phyloP scores from a whole-genome alignment of 2,888 invertebrate species.

The Drosophila melanosoma region DNA sequence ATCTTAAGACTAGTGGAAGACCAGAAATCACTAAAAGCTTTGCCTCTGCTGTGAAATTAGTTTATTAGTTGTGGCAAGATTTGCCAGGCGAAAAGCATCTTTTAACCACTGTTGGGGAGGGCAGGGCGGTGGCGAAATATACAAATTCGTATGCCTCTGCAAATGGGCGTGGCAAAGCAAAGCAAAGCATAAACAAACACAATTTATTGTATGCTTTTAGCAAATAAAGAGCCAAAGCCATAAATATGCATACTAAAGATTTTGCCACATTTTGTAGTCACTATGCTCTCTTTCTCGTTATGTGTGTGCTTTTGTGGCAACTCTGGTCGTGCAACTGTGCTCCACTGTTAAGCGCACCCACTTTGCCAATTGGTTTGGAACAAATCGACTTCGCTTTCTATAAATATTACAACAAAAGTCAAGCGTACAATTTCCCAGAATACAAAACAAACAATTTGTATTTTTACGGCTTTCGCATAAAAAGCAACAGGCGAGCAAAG shows the following conservation, averaged over 20 bases:
- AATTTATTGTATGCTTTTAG: slow-evolving; percentile 56
- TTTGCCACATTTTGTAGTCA: slow-evolving; percentile 30
- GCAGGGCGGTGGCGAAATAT: background rate
- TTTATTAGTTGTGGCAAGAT: slow-evolving; percentile 36
- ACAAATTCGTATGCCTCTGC: background rate
- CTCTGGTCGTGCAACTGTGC: slow-evolving; percentile 12
- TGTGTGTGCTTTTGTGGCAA: slow-evolving; percentile 22
- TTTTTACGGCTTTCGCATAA: slow-evolving; percentile 43
- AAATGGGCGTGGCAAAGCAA: slow-evolving; percentile 35
- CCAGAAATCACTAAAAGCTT: slow-evolving; percentile 14
- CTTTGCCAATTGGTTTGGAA: slow-evolving; percentile 48
- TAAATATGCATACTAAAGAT: slow-evolving; percentile 66
- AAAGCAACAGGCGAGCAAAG: slow-evolving; percentile 42
- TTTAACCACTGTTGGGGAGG: background rate
- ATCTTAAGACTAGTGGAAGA: slow-evolving; percentile 38
- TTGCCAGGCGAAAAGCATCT: slow-evolving; percentile 5
- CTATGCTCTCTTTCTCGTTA: background rate
- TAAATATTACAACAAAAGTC: slow-evolving; percentile 66
- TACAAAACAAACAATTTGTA: slow-evolving; percentile 34
- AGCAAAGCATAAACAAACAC: slow-evolving; percentile 43
- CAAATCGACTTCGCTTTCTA: slow-evolving; percentile 63
- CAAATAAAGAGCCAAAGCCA: slow-evolving; percentile 58
- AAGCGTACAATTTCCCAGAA: slow-evolving; percentile 36
- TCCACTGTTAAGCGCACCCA: slow-evolving; percentile 22
- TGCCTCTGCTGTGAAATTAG: slow-evolving; percentile 46